Base-by-base conservation (phyloP, 1,140 invertebrate genomes). In the Drosophila kepulauana region DNA sequence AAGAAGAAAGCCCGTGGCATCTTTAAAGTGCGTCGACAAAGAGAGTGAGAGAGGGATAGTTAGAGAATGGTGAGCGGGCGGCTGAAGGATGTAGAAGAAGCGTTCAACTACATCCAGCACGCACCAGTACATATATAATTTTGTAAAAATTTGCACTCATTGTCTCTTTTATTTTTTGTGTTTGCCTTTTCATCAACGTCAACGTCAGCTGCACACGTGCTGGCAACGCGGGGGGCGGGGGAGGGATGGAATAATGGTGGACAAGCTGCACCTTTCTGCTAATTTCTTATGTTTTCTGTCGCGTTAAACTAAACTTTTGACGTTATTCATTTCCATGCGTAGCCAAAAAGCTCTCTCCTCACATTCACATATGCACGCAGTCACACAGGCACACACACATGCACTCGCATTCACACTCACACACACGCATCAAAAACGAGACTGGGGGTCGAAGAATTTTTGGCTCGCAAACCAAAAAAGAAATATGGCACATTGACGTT, bases 401-500 rank as follows among this genome's bases (percentile, higher is more conserved):
- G n/a, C 5, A 51, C 46, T 30, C 49, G 56, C 38, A 48, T 35
- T 20, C 20, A 70, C 35, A 48, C 46, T 30, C 41, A 62, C 38
- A 48, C 43, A 70, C 35, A 48, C 43, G 63, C 35, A 10, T 20
- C 30, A 30, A 3, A 58, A 61, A 52, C 41, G 48, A 68, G 67
- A 63, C 66, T 70, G 58, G 72, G 67, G 52, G 58, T 75, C 51
- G 66, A 75, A 68, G 77, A 79, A 70, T 70, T 86, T 79, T 82
- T 87, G 73, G 75, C 82, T 82, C 43, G 71, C 68, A 57, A 87
- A 86, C 67, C 49, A 65, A 79, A 87, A 87, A 70, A 75, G 69
- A 86, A 86, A 79, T 87, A 82, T 86, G 75, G 75, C 66, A 80
- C 77, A 81, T 78, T 84, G 78, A 81, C 81, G 81, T 85, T 78